Evolutionary conservation across 2,888 invertebrate species (phyloP).

Genomic region (Tachystola acroxantha): DNA sequence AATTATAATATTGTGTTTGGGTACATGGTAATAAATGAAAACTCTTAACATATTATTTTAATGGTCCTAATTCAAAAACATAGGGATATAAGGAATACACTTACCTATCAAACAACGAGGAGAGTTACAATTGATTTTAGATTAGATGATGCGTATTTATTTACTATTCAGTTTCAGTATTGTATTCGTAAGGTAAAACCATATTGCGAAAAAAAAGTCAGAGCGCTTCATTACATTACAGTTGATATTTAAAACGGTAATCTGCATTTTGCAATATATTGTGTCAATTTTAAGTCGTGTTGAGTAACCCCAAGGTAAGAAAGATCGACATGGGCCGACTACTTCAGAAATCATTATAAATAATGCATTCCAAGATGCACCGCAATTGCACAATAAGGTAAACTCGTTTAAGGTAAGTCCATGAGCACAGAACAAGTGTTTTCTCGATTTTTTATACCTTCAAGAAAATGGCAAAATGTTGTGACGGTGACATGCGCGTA

Average conservation of each 20-base stretch:
- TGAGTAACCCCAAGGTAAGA: background rate
- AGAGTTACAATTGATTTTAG: no score
- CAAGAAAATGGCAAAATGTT: constrained; percentile 28
- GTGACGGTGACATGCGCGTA: constrained; percentile 27
- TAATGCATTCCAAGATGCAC: constrained; percentile 4
- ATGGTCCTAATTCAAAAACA: no score
- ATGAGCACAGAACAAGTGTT: constrained; percentile 5
- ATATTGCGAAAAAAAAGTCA: no score
- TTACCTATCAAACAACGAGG: no score
- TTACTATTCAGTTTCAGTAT: no score
- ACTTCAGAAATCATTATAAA: constrained; percentile 9
- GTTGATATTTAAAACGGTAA: background rate
- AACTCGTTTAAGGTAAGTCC: constrained; percentile 12
- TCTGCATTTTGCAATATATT: constrained; percentile 4
- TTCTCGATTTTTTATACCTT: constrained; percentile 22
- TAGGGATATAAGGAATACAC: no score
- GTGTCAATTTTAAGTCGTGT: constrained; percentile 1
- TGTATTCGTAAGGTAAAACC: no score
- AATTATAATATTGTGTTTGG: no score
- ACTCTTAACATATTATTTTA: no score
- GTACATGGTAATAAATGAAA: no score
- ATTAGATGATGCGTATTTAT: no score
- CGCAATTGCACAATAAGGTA: constrained; percentile 13
- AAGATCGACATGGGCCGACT: background rate
- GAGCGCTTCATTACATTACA: background rate